Base-by-base conservation (phyloP, 2,797 vertebrate genomes). In the Myotis pilosus region DNA sequence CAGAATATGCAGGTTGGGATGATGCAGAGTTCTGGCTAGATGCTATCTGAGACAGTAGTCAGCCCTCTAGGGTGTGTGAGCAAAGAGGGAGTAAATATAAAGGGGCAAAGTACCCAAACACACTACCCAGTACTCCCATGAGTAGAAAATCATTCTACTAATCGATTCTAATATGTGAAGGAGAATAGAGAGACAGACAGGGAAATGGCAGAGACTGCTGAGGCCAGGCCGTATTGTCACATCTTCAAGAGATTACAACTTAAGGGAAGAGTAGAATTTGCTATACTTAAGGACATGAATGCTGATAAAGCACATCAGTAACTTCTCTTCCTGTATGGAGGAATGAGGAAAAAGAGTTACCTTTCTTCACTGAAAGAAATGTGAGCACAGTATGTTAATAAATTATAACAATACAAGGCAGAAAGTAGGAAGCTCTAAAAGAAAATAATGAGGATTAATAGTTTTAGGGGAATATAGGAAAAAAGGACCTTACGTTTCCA, bases 261-360 rank as follows among this genome's bases (percentile, higher is more conserved):
- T 84, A 28, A 71, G 36, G 38, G 41, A 80, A 44, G 64, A 36
- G 11, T 20, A 30, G 9, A 60, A 85, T 30, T 19, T 36, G 8
- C 12, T 78, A 5, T 49, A 30, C 23, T 7, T 36, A 36, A 11
- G 66, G 25, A 79, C 53, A 33, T 11, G 11, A 22, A 55, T 79
- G 33, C 10, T 47, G 57, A 66, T 51, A 76, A 89, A 22, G 30
- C 28, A 76, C 30, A 72, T 25, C 57, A 5, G 13, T 28, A 74
- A 23, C 36, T 36, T 20, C 22, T 90, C 13, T 47, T 69, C 53
- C 30, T n/a, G 2, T 66, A 22, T 30, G 11, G 3, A 69, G 13
- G 8, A 38, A 60, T 92, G 30, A 76, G 68, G 60, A 49, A 55
- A 76, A 88, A 28, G 23, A 71, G 16, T 85, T 93, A 71, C 36